Percentiles rank a stretch among this genome's conserved stretches.
phyloP scores from a whole-genome alignment of 2,113 vertebrate genomes.

The Leucopternis melanops region DNA sequence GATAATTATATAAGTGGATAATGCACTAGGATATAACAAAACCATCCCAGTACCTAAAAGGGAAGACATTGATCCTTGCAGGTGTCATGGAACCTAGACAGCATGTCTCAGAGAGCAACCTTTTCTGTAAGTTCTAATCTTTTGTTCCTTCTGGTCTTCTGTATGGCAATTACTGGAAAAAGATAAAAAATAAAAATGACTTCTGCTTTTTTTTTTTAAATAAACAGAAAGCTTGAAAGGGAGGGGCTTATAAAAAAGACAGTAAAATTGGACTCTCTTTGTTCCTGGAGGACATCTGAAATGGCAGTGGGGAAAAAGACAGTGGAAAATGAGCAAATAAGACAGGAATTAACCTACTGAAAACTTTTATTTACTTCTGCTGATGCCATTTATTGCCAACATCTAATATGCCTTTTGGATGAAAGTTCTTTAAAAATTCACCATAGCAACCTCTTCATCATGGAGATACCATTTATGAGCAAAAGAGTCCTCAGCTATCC shows the following conservation, averaged over 20 bases:
- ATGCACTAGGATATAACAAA: not conserved
- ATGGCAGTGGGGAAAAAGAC: not conserved
- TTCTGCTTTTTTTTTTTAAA: not conserved
- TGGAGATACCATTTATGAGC: not conserved
- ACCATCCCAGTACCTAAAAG: not conserved
- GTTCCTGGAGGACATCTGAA: not conserved
- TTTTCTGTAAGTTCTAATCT: too few relatives aligned
- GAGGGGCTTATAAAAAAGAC: not conserved
- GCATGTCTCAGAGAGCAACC: not conserved
- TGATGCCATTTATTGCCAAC: not conserved
- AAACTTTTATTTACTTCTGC: not conserved
- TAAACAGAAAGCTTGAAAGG: not conserved
- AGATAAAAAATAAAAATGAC: not conserved
- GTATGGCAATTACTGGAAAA: not conserved
- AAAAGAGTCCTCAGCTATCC: not conserved
- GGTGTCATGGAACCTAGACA: not conserved
- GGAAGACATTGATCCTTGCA: rapidly evolving
- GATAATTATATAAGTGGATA: not conserved
- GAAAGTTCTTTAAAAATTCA: not conserved
- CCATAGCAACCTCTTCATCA: not conserved
- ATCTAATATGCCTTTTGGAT: not conserved
- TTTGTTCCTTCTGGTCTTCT: not conserved
- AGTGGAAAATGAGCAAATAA: not conserved
- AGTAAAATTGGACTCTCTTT: not conserved
- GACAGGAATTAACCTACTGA: not conserved